phyloP scores from a whole-genome alignment of 2,797 vertebrate species.

The Lepidocolaptes lacrymiger region DNA sequence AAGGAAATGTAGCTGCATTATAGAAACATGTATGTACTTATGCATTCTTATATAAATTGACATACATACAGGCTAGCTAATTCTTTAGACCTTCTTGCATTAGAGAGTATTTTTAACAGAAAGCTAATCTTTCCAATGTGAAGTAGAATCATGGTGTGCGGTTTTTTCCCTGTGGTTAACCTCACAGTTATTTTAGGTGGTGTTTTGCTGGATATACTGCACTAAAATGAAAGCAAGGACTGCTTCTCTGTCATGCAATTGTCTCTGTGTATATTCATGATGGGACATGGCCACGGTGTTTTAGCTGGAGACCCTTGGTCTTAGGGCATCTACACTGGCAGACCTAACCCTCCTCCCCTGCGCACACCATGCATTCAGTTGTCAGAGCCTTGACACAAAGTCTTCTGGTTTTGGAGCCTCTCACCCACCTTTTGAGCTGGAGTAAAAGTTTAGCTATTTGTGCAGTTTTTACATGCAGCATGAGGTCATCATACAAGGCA shows the following conservation, averaged over 20 bases:
- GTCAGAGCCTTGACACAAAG: background rate
- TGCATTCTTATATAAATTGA: background rate
- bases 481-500: background rate
- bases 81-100: background rate
- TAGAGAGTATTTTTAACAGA: background rate
- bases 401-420: background rate
- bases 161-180: background rate
- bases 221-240: background rate
- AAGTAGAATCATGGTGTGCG: background rate
- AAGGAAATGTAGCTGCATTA: background rate
- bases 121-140: background rate
- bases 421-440: background rate
- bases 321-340: background rate
- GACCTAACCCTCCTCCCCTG: background rate
- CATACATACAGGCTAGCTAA: background rate
- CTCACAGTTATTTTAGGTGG: background rate
- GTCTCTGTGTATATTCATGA: background rate
- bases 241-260: background rate
- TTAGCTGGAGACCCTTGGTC: background rate
- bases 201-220: background rate
- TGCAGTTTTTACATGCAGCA: background rate
- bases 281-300: background rate
- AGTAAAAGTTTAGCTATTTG: background rate
- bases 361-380: background rate
- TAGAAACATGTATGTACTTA: background rate